Percentiles rank a stretch among this genome's conserved stretches.
These are phyloP conservation scores for Spongia lamella DNA, from an alignment of 37 sponge, comb jelly and placozoan species.

Conservation along the genomic window DNA sequence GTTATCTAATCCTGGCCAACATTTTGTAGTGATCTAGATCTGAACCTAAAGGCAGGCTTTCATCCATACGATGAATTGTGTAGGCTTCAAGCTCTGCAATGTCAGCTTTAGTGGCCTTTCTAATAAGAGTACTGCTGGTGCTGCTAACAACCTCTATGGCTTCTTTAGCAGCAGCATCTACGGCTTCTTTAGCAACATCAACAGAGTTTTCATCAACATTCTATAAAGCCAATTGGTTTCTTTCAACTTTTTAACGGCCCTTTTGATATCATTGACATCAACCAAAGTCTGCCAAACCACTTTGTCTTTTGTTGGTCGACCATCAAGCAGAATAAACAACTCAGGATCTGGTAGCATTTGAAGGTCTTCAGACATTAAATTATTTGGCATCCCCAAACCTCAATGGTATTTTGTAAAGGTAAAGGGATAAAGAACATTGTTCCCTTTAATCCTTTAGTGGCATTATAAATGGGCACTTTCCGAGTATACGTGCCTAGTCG, in stretches of 20 bases:
- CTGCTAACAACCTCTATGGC: background rate
- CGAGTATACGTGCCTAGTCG: no score
- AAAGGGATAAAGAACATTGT: no score
- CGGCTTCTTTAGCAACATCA: no score
- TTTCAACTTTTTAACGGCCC: conserved; percentile 24
- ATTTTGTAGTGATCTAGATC: conserved; percentile 43
- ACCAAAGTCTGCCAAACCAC: conserved; percentile 39
- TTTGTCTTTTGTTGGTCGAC: conserved; percentile 22
- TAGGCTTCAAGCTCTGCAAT: conserved; percentile 18
- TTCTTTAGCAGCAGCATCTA: no score
- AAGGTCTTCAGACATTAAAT: no score
- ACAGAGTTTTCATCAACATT: conserved; percentile 26
- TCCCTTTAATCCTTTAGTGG: no score
- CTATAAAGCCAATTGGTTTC: conserved; percentile 41
- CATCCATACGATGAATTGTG: conserved; percentile 10
- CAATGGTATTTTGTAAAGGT: no score
- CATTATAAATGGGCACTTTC: no score
- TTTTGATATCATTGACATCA: conserved; percentile 28
- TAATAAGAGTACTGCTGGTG: conserved; percentile 12
- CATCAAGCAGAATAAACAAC: conserved; percentile 35
- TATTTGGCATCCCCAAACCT: no score
- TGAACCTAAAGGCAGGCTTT: background rate
- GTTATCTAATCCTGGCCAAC: conserved; percentile 15
- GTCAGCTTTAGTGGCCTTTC: conserved; percentile 24
- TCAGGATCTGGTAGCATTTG: conserved; percentile 29